phyloP scores from a whole-genome alignment of 1,140 invertebrate genomes.

The Melipona quadrifasciata region DNA sequence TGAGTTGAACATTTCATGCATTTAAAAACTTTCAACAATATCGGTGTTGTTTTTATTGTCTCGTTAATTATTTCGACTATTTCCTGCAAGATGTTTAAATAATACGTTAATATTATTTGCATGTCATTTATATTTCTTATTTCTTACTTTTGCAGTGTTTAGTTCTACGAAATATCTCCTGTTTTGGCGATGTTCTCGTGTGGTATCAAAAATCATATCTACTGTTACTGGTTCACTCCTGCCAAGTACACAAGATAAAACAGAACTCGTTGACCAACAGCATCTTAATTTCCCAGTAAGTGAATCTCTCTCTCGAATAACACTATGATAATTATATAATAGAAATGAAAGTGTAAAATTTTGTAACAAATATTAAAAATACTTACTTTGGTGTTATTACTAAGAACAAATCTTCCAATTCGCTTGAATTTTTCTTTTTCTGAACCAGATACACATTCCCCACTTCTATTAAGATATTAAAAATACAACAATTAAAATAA shows the following conservation, averaged over 20 bases:
- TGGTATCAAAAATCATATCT: constrained; percentile 85
- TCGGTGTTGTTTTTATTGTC: constrained; percentile 80
- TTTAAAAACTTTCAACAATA: constrained; percentile 82
- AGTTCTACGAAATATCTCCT: constrained; percentile 83
- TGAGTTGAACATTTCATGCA: constrained; percentile 85
- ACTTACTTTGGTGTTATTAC: constrained; percentile 76
- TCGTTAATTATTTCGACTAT: constrained; percentile 81
- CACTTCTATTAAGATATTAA: constrained; percentile 61
- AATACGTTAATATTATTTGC: background rate
- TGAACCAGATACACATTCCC: constrained; percentile 76
- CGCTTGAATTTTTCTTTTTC: constrained; percentile 69
- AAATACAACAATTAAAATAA: constrained; percentile 7
- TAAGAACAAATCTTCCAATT: constrained; percentile 77
- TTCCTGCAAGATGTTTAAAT: constrained; percentile 73
- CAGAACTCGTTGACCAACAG: constrained; percentile 83
- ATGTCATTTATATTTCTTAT: background rate
- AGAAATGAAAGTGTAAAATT: constrained; percentile 16
- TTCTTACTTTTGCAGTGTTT: constrained; percentile 82
- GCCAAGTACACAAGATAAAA: constrained; percentile 83
- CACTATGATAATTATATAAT: constrained; percentile 58
- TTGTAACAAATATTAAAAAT: background rate
- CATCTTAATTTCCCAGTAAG: constrained; percentile 81
- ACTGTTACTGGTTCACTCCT: constrained; percentile 81
- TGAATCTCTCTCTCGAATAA: constrained; percentile 81
- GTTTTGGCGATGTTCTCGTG: constrained; percentile 82